Percentiles rank a stretch among this genome's conserved stretches.
Evolutionary conservation across 2,113 vertebrate genomes (phyloP).

Genomic region (Gallinago paraguaiae): DNA sequence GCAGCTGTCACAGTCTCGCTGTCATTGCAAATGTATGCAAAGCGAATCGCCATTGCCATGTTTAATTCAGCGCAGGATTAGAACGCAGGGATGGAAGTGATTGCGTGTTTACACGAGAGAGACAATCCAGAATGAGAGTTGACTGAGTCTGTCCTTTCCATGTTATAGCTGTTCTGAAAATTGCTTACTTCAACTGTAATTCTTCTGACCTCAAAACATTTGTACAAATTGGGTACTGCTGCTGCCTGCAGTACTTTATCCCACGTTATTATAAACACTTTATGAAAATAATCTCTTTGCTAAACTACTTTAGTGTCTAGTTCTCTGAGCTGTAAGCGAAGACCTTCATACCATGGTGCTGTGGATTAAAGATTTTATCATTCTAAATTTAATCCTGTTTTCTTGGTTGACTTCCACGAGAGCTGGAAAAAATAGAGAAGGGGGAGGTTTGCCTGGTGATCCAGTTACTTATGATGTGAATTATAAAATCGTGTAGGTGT

Average conservation of each 20-base stretch:
- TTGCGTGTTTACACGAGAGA: not conserved
- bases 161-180: not conserved
- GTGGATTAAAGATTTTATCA: slow-evolving; percentile 56
- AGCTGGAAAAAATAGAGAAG: slow-evolving; percentile 36
- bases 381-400: slow-evolving; percentile 62
- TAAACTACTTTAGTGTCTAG: slow-evolving; percentile 29
- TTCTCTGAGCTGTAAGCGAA: slow-evolving; percentile 19
- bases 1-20: not conserved
- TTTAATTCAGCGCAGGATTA: not conserved
- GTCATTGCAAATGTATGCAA: not conserved
- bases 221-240: not conserved
- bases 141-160: not conserved
- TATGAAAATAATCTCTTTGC: slow-evolving; percentile 53
- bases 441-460: slow-evolving; percentile 51
- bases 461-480: slow-evolving; percentile 14
- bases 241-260: slow-evolving; percentile 40
- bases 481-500: slow-evolving; percentile 23
- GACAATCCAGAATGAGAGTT: not conserved
- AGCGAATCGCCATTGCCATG: not conserved
- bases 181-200: not conserved
- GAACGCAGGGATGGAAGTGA: not conserved
- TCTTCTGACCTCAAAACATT: not conserved
- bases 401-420: slow-evolving; percentile 38
- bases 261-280: slow-evolving; percentile 38
- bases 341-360: slow-evolving; percentile 6